Conservation (phyloP, 2,113 vertebrate species). For the Tenrec ecaudatus region DNA sequence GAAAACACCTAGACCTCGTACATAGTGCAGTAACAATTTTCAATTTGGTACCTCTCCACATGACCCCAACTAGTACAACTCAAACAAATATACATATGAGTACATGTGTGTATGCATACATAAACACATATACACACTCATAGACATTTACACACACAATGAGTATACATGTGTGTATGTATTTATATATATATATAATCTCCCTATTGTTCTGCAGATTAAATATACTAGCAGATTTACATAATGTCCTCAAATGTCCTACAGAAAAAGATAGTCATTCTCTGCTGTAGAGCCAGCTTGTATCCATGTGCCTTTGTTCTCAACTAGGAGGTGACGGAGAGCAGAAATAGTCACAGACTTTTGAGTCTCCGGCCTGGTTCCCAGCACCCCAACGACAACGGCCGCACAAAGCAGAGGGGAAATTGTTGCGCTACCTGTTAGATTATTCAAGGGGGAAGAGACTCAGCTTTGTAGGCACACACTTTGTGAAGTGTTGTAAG, state of each 20-base stretch:
- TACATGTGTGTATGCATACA: not conserved
- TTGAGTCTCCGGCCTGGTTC: not conserved
- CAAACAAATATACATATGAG: not conserved
- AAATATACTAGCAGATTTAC: not conserved
- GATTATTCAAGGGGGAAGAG: not conserved
- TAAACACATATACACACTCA: too few relatives aligned
- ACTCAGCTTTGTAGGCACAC: not conserved
- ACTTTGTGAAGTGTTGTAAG: not conserved
- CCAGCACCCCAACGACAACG: not conserved
- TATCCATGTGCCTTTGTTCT: not conserved
- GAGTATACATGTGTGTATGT: too few relatives aligned
- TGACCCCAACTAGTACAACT: not conserved
- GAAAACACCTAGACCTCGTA: not conserved
- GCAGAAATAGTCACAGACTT: not conserved
- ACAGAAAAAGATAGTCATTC: not conserved
- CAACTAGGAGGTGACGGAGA: not conserved
- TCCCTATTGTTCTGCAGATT: not conserved
- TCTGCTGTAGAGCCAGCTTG: not conserved
- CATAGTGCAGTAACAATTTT: not conserved
- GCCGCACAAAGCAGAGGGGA: not conserved
- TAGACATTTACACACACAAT: too few relatives aligned
- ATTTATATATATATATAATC: too few relatives aligned
- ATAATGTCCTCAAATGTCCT: not conserved
- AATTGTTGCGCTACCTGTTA: not conserved
- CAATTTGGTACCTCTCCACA: not conserved